Percentiles rank a stretch among this genome's conserved stretches.
Evolutionary conservation across 2,888 invertebrate species (phyloP).

Genomic region (Phanerotoma sp.): DNA sequence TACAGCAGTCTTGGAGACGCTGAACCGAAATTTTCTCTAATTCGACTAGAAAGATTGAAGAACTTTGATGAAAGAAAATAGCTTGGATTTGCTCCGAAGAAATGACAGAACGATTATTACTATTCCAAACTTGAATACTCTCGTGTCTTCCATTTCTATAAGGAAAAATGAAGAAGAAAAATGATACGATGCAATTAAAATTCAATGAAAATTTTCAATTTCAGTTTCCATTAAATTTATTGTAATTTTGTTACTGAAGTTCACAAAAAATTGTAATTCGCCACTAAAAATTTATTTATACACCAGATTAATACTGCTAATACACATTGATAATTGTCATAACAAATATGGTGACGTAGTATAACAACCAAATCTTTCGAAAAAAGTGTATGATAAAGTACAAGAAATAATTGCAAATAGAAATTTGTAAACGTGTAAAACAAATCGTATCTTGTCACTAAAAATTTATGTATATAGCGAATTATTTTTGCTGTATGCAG

Average conservation of each 20-base stretch:
- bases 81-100: not conserved
- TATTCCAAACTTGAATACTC: not conserved
- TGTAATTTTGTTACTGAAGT: not conserved
- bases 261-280: not conserved
- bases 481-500: too few relatives aligned
- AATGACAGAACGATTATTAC: not conserved
- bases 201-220: too few relatives aligned
- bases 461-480: too few relatives aligned
- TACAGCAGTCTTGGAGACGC: slow-evolving; percentile 10
- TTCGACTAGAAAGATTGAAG: not conserved
- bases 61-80: not conserved
- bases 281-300: not conserved
- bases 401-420: too few relatives aligned
- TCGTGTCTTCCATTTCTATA: not conserved
- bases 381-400: too few relatives aligned
- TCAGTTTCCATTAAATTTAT: not conserved
- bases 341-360: not conserved
- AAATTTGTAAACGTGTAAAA: too few relatives aligned
- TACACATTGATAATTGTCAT: too few relatives aligned
- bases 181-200: not conserved
- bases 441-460: too few relatives aligned
- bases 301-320: not conserved
- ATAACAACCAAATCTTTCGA: not conserved
- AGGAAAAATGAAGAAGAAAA: not conserved
- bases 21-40: not conserved